Conservation (phyloP, 2,113 vertebrate species). For the Porphyrio hochstetteri region DNA sequence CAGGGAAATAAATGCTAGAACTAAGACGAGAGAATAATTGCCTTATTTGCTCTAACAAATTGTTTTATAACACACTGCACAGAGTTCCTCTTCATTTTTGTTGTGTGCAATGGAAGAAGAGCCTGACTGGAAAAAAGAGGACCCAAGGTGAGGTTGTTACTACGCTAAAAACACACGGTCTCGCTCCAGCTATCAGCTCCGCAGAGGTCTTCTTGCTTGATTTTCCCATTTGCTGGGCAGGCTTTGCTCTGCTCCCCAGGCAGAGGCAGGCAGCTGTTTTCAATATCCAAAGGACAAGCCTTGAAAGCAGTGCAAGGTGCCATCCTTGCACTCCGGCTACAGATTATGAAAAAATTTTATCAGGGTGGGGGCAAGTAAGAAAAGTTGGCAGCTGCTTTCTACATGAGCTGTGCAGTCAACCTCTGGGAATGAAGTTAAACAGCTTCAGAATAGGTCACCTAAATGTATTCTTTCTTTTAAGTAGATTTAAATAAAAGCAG, state of each 20-base stretch:
- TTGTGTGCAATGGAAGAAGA: background rate
- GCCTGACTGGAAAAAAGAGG: background rate
- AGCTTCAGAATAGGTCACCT: constrained; percentile 29
- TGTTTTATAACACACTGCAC: background rate
- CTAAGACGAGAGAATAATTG: background rate
- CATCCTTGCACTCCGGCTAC: background rate
- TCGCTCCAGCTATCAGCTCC: background rate
- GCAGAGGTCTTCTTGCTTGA: background rate
- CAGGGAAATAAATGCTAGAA: background rate
- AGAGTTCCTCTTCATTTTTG: background rate
- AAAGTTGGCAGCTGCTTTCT: constrained; percentile 3
- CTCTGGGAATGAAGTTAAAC: constrained; percentile 26
- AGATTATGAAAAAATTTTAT: background rate
- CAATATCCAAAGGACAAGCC: background rate
- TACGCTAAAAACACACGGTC: background rate
- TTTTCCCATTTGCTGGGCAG: background rate
- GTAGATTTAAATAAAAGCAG: constrained; percentile 61
- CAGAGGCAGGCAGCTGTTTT: background rate
- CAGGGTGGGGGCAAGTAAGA: accelerated
- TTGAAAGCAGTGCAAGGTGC: background rate
- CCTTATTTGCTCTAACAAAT: background rate
- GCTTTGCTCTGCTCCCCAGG: background rate
- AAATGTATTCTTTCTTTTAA: constrained; percentile 44
- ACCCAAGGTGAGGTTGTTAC: background rate
- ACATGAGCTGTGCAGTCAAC: background rate